Evolutionary conservation across 2,888 invertebrate genomes (phyloP), one percentile per base, ranked within the genome.

Genomic region (Apamea anceps): DNA sequence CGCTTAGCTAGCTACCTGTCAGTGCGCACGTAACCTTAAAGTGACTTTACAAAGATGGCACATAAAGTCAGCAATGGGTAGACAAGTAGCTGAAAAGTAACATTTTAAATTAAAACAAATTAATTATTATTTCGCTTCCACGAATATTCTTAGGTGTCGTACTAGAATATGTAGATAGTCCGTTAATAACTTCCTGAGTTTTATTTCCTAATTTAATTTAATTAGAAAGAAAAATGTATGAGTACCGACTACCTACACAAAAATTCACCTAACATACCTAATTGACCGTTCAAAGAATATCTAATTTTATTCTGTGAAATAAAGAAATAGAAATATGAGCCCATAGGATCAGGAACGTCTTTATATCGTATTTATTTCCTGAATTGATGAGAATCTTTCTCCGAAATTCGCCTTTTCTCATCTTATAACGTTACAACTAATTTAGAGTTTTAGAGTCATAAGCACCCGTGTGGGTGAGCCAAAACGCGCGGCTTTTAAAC

Each of bases 321-420:
- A 54, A 45, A n/a, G 13, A 62, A 80, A 42, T 18, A 66, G 18
- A 68, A 28, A 25, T 13, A 18, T 8, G 15, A 71, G 8, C 13
- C 18, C 65, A 65, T 28, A 21, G 48, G 28, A 32, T n/a, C 21
- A 18, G 65, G n/a, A 63, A 25, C 2, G 13, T 18, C 45, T n/a
- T n/a, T n/a, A n/a, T n/a, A n/a, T n/a, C n/a, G n/a, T n/a, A n/a
- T 68, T 68, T 63, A 72, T 71, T 79, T 42, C 15, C 42, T 79
- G 7, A 81, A 12, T 51, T 13, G 63, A 54, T 62, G 18, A 42
- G 21, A 51, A 54, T 28, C 0, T 48, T 81, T 42, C 37, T 42
- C 15, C 15, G 25, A 57, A 82, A 48, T n/a, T 48, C 8, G 6
- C 5, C 32, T 77, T 62, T 60, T n/a, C 3, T 42, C 15, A 12